Evolutionary conservation across 2,797 vertebrate genomes (phyloP).

Genomic region (Orientallactaga sibirica): DNA sequence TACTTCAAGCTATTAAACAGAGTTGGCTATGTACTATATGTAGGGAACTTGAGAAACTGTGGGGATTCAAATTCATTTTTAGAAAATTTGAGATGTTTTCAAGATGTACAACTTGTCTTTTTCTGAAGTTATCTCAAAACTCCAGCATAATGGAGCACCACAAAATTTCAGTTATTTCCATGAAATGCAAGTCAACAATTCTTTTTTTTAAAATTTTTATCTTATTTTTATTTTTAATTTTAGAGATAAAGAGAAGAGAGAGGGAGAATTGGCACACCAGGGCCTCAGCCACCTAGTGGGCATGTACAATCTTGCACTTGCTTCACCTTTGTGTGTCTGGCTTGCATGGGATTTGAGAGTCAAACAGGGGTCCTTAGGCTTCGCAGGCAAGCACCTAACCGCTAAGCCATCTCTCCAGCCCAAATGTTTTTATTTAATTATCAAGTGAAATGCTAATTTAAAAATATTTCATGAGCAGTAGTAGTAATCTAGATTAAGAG

Average conservation of each 20-base stretch:
- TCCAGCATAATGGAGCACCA: neutral
- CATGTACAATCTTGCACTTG: no score
- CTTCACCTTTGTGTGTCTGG: no score
- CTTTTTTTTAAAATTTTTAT: no score
- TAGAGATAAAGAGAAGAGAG: no score
- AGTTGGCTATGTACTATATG: neutral
- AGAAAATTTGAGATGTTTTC: neutral
- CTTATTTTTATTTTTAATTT: no score
- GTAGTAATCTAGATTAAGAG: neutral
- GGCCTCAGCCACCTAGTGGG: no score
- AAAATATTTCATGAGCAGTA: conserved; percentile 33
- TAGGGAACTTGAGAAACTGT: conserved; percentile 10
- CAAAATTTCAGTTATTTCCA: neutral
- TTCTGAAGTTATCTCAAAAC: neutral
- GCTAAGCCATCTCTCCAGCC: no score
- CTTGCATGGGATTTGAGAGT: no score
- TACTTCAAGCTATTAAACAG: neutral
- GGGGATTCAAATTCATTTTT: neutral
- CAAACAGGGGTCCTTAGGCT: no score
- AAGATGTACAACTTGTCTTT: neutral
- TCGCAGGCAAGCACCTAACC: no score
- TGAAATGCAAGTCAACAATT: neutral
- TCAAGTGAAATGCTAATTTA: neutral
- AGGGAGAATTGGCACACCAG: no score
- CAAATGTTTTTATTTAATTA: neutral